phyloP scores from a whole-genome alignment of 2,888 invertebrate genomes.

The Pherbina coryleti region DNA sequence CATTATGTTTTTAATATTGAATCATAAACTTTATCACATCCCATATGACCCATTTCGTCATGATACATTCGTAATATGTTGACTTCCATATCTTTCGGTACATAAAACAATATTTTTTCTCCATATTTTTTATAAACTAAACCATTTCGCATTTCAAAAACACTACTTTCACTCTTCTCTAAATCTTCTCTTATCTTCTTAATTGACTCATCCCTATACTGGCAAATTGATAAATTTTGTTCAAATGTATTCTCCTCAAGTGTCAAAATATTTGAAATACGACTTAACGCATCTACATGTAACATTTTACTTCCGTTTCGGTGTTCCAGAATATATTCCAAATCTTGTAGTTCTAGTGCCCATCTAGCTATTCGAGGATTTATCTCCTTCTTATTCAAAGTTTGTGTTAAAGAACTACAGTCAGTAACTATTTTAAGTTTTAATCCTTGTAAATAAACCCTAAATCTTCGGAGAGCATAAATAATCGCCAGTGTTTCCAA shows the following conservation, averaged over 20 bases:
- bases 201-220: slow-evolving; percentile 2
- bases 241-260: too few species aligned
- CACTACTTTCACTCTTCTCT: background rate
- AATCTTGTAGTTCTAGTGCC: slow-evolving; percentile 31
- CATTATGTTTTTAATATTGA: slow-evolving; percentile 12
- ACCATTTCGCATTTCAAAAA: background rate
- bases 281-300: slow-evolving; percentile 37
- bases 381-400: slow-evolving; percentile 13
- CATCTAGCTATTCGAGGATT: background rate
- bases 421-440: slow-evolving; percentile 6
- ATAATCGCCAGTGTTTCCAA: slow-evolving; percentile 35
- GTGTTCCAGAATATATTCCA: slow-evolving; percentile 17
- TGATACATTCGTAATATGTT: background rate
- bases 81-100: background rate
- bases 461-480: slow-evolving; percentile 18
- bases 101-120: background rate
- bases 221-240: too few species aligned
- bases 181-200: slow-evolving; percentile 35
- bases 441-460: background rate
- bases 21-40: background rate
- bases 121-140: background rate
- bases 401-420: slow-evolving; percentile 32
- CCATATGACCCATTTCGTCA: background rate
- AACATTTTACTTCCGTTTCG: slow-evolving; percentile 21
- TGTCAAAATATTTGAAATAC: slow-evolving; percentile 29